A percentile compares a stretch with the other conserved stretches of the same genome.
Conservation (phyloP, 2,888 invertebrate species). For the Mactromeris polynyma region DNA sequence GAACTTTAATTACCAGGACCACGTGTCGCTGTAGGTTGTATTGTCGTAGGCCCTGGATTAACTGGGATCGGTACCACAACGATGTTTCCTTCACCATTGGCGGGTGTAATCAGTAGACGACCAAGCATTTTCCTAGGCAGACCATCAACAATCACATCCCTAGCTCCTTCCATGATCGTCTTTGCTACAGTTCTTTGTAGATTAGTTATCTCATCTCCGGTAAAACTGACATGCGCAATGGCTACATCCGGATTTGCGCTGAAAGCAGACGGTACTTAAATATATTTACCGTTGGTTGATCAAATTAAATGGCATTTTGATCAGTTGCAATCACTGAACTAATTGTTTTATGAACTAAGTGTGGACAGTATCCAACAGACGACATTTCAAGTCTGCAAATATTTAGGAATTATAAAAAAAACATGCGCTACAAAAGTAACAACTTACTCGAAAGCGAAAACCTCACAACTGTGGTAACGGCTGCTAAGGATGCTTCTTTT, state of each 20-base stretch:
- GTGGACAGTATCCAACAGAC: too few relatives aligned
- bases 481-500: slow-evolving; percentile 52
- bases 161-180: slow-evolving; percentile 69
- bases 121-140: slow-evolving; percentile 71
- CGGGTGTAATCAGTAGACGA: slow-evolving; percentile 71
- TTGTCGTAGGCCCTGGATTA: slow-evolving; percentile 60
- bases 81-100: slow-evolving; percentile 60
- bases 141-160: slow-evolving; percentile 61
- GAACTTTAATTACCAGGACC: neutral
- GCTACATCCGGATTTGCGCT: slow-evolving; percentile 64
- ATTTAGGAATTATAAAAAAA: too few relatives aligned
- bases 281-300: neutral
- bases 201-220: slow-evolving; percentile 61
- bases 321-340: too few relatives aligned
- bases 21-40: slow-evolving; percentile 43
- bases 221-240: slow-evolving; percentile 68
- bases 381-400: too few relatives aligned
- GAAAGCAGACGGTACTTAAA: neutral
- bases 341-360: too few relatives aligned
- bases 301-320: too few relatives aligned
- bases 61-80: slow-evolving; percentile 62
- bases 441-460: slow-evolving; percentile 72
- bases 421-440: neutral
- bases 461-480: slow-evolving; percentile 68
- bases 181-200: slow-evolving; percentile 65